These are phyloP conservation scores for Podargus strigoides DNA, from an alignment of 2,797 vertebrate genomes.

Conservation along the genomic window DNA sequence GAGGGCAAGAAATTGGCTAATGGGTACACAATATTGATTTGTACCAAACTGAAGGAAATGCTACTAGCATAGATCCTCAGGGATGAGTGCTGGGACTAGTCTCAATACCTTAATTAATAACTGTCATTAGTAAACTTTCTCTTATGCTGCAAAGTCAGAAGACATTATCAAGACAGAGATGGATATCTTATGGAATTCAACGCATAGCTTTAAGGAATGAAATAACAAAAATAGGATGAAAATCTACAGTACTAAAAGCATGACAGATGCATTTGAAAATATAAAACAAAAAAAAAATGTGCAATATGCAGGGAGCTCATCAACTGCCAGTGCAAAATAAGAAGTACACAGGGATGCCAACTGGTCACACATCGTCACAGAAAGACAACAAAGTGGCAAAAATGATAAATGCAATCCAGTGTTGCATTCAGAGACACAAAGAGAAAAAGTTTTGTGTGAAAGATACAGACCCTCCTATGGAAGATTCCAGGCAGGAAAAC, in stretches of 20 bases:
- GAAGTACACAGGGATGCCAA: neutral
- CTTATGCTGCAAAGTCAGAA: neutral
- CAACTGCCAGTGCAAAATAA: neutral
- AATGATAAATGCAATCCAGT: neutral
- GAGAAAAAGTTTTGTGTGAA: neutral
- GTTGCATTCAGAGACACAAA: neutral
- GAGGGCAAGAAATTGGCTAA: neutral
- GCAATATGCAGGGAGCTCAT: neutral
- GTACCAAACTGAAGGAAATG: neutral
- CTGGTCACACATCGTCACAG: neutral
- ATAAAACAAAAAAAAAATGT: neutral
- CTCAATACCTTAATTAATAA: neutral
- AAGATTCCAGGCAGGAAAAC: neutral
- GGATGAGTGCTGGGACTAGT: neutral
- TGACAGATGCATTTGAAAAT: neutral
- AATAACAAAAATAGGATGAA: neutral
- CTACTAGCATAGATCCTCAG: neutral
- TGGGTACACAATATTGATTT: neutral
- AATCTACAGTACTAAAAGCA: neutral
- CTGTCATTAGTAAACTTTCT: too few relatives aligned
- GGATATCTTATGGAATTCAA: neutral
- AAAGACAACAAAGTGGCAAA: neutral
- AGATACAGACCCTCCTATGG: neutral
- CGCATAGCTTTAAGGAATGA: neutral
- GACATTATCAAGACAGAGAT: neutral